These are phyloP conservation scores for Ceyx cyanopectus DNA, from an alignment of 2,113 vertebrate species.

Conservation along the genomic window DNA sequence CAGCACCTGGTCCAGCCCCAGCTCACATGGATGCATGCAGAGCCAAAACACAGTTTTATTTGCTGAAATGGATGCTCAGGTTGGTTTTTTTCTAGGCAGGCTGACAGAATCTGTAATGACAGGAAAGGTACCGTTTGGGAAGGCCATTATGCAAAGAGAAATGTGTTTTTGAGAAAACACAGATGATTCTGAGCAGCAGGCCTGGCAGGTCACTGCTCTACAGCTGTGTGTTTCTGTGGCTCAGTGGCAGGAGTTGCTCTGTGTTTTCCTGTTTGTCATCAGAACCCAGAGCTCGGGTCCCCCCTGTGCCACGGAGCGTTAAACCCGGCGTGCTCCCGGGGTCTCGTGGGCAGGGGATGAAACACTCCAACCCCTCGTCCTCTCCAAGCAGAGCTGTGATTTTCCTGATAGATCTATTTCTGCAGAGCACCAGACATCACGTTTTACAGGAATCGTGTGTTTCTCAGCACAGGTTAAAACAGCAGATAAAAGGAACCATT, in stretches of 20 bases:
- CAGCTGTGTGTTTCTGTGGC: fast-evolving
- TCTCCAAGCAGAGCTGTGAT: neutral
- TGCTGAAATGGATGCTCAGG: neutral
- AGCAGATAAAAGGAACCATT: slow-evolving; percentile 4
- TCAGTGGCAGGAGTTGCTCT: fast-evolving
- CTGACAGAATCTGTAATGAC: neutral
- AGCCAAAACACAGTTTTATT: neutral
- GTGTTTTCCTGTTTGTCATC: fast-evolving
- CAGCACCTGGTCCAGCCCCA: neutral
- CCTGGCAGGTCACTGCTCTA: neutral
- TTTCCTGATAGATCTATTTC: neutral
- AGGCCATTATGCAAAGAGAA: neutral
- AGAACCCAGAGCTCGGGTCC: fast-evolving
- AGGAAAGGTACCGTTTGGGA: neutral
- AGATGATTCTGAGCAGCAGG: neutral
- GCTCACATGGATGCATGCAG: neutral
- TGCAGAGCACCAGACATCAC: neutral
- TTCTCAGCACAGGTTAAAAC: neutral
- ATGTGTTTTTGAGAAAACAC: neutral
- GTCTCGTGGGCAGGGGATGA: fast-evolving
- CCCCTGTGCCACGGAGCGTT: fast-evolving
- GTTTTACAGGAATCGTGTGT: neutral
- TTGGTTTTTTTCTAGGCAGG: neutral
- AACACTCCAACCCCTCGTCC: fast-evolving
- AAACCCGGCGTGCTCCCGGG: fast-evolving